Evolutionary conservation across 2,888 invertebrate species (phyloP), one percentile per base, ranked within the genome.

Genomic region (Conops quadrifasciatus): DNA sequence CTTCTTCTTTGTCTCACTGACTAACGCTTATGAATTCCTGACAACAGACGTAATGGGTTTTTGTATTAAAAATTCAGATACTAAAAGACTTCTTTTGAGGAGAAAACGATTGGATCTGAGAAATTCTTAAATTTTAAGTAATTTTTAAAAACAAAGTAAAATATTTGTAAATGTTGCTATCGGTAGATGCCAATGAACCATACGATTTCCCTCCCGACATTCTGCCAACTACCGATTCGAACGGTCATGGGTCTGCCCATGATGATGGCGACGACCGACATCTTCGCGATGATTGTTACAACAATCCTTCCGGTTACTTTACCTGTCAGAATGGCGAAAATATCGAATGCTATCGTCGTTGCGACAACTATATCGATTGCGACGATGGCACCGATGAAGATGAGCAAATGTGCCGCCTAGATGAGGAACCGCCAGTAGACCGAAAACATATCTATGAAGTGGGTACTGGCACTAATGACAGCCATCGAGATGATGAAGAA

Each of bases 341-440:
- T 1, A 51, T 74, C 11, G 49, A 45, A 13, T 76, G 75, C 45
- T n/a, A 43, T 15, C 58, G 49, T 2, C 72, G 71, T 15, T 77
- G 76, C 36, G 70, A 77, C 53, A 68, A 66, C 36, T 63, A 63
- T 15, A 15, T 62, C 16, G 73, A 77, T 59, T 77, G 76, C 53
- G 19, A 24, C 4, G 75, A 77, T 70, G 72, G 72, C 9, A 67
- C 51, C 47, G 74, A 73, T 65, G 74, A 75, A 64, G 75, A 73
- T 2, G 65, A 69, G 11, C 65, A 51, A 3, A 58, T 71, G 69
- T 73, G 73, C 19, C n/a, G 67, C 11, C 5, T 16, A 21, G 36
- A 62, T 24, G 49, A 30, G 7, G 13, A 56, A 2, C 56, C 51
- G 16, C 13, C 30, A 28, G 36, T 26, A 28, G 26, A 24, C 2